These are phyloP conservation scores for Ceryle rudis DNA, from an alignment of 2,797 vertebrate genomes.

Conservation along the genomic window DNA sequence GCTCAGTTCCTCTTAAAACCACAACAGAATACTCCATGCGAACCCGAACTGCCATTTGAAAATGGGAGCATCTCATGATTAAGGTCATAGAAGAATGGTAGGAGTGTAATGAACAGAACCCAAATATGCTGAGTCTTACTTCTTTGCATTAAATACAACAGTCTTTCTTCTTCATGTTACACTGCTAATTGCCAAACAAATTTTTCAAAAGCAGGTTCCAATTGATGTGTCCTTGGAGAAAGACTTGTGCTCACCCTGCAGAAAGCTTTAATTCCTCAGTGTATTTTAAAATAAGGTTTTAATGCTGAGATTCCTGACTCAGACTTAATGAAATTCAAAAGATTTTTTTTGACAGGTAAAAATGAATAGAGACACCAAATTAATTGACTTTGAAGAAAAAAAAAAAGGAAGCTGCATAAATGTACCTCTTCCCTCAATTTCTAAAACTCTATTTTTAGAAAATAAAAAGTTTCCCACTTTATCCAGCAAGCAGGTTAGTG, in stretches of 20 bases:
- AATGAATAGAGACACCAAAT: conserved; percentile 33
- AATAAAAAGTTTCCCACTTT: not conserved
- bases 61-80: conserved; percentile 7
- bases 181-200: conserved; percentile 54
- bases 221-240: conserved; percentile 48
- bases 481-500: not conserved
- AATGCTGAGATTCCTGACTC: conserved; percentile 27
- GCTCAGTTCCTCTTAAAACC: not conserved
- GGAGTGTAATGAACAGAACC: not conserved
- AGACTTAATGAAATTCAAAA: conserved; percentile 47
- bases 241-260: conserved; percentile 52
- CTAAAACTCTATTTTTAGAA: not conserved
- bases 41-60: not conserved
- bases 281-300: conserved; percentile 49
- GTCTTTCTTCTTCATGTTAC: conserved; percentile 17
- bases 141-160: not conserved
- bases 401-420: not conserved
- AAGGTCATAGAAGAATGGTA: not conserved
- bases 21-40: not conserved
- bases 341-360: conserved; percentile 36
- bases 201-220: conserved; percentile 48
- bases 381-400: conserved; percentile 37
- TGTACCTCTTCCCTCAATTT: not conserved
- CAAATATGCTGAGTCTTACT: conserved; percentile 15
- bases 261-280: conserved; percentile 46